Evolutionary conservation across 2,888 invertebrate species (phyloP).

Genomic region (Thecophora atra): DNA sequence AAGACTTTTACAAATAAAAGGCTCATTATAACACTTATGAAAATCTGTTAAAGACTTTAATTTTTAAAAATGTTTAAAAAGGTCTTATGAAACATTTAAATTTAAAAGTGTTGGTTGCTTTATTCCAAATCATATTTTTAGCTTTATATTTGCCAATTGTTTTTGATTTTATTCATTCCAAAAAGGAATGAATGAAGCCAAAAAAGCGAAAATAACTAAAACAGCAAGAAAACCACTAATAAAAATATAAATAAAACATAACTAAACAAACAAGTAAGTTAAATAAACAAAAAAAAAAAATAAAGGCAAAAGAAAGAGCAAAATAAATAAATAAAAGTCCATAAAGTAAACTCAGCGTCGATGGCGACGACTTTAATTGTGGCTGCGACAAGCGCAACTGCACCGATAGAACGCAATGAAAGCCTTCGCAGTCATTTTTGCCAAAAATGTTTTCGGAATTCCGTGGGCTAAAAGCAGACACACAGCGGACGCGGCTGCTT

Average conservation of each 20-base stretch:
- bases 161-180: background rate
- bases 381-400: too few relatives aligned
- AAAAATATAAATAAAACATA: background rate
- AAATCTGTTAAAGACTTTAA: too few relatives aligned
- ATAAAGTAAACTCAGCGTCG: too few relatives aligned
- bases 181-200: background rate
- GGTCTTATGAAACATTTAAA: too few relatives aligned
- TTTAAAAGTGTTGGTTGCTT: too few relatives aligned
- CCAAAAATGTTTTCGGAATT: background rate
- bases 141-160: background rate
- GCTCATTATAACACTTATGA: too few relatives aligned
- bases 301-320: constrained; percentile 17
- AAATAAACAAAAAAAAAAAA: constrained; percentile 15
- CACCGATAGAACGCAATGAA: background rate
- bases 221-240: background rate
- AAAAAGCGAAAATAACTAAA: background rate
- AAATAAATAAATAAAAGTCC: background rate
- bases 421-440: background rate
- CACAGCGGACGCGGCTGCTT: background rate
- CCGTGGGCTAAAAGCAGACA: background rate
- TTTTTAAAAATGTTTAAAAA: too few relatives aligned
- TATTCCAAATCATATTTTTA: background rate
- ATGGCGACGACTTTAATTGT: too few relatives aligned
- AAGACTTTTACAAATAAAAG: too few relatives aligned
- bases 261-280: background rate